Evolutionary conservation across 2,797 vertebrate genomes (phyloP), one percentile per base, ranked within the genome.

Genomic region (Gallirallus australis): DNA sequence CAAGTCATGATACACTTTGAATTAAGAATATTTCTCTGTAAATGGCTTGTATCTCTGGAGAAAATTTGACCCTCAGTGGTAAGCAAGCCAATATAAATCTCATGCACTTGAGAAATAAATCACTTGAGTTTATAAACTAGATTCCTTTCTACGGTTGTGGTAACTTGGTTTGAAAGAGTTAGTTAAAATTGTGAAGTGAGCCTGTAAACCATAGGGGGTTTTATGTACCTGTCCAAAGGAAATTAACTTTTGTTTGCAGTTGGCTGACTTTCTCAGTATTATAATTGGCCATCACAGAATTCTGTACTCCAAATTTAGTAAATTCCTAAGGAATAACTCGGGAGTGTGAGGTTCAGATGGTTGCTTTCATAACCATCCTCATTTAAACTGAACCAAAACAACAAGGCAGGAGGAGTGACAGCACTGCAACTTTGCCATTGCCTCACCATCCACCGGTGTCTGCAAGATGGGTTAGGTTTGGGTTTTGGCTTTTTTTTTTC

Each of bases 331-430:
- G 20, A 88, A 42, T 76, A 72, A 61, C 21, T 53, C 0, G 2
- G 11, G 30, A 42, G 24, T 7, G 42, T 45, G 80, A 81, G 31
- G 23, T 63, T 86, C n/a, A 39, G 25, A 4, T 70, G n/a, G 25
- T 47, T 14, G 4, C 40, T 77, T 86, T 69, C 6, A 5, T 28
- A 3, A 25, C 33, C 70, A 77, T 82, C 87, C n/a, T 35, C 5
- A 6, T 2, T 75, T 45, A 57, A 78, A 64, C 37, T 0, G 0
- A 90, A 80, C 9, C 13, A 12, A 39, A 89, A 42, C 0, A 1
- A 30, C 11, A 24, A 15, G n/a, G 45, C 68, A 52, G 54, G 50
- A 90, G 35, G 59, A 59, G 5, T 10, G 47, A 75, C 61, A 77
- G n/a, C 57, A 39, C 21, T 37, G 48, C 0, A 0, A 35, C 39